These are phyloP conservation scores for Macquaria australasica DNA, from an alignment of 2,113 vertebrate species.

Conservation along the genomic window DNA sequence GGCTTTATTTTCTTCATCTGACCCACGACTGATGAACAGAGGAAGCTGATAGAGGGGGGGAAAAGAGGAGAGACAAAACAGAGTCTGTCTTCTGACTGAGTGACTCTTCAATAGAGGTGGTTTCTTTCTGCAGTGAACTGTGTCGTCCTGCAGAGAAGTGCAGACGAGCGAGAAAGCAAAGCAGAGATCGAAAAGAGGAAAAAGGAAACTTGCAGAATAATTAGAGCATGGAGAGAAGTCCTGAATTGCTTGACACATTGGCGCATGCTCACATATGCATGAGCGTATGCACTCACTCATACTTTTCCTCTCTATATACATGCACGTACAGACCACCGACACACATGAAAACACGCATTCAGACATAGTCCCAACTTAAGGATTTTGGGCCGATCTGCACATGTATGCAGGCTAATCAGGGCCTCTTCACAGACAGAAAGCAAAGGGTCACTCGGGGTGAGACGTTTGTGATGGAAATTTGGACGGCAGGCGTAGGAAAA, in stretches of 20 bases:
- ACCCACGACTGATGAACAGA: constrained; percentile 48
- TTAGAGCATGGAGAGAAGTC: constrained; percentile 52
- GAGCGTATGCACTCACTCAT: constrained; percentile 21
- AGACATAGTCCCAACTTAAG: constrained; percentile 45
- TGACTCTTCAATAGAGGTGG: constrained; percentile 53
- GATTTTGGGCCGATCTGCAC: constrained; percentile 72
- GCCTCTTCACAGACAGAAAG: constrained; percentile 73
- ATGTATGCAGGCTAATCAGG: constrained; percentile 78
- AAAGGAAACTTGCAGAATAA: constrained; percentile 61
- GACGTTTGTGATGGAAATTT: constrained; percentile 87
- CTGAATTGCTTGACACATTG: constrained; percentile 52
- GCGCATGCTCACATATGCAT: constrained; percentile 59
- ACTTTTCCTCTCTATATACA: constrained; percentile 10
- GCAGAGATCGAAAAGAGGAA: constrained; percentile 14
- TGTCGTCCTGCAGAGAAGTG: constrained; percentile 49
- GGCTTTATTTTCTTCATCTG: constrained; percentile 36
- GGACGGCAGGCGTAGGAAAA: constrained; percentile 84
- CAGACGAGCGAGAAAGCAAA: constrained; percentile 52
- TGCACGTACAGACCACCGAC: background rate
- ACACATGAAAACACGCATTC: constrained; percentile 44
- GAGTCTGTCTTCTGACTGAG: constrained; percentile 59
- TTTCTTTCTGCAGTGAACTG: constrained; percentile 66
- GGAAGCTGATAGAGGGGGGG: constrained; percentile 42
- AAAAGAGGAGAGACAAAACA: constrained; percentile 53
- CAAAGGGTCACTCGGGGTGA: constrained; percentile 80